A percentile compares a stretch with the other conserved stretches of the same genome.
phyloP scores from a whole-genome alignment of 2,888 invertebrate genomes.

The Exocentrus adspersus region DNA sequence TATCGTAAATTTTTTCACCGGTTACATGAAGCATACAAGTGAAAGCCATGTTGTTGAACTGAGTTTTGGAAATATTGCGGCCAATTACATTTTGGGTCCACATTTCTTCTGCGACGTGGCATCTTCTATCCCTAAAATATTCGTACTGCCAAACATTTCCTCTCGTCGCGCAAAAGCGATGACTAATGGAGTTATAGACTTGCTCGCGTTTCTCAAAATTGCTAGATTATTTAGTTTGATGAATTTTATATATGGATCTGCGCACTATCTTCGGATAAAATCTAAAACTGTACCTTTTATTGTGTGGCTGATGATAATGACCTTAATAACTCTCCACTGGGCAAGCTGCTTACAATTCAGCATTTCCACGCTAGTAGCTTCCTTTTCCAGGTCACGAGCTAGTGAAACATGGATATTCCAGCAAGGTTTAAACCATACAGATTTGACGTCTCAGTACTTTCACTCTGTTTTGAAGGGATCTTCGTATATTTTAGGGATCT shows the following conservation, averaged over 20 bases:
- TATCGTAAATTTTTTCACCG: conserved; percentile 36
- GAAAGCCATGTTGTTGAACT: conserved; percentile 31
- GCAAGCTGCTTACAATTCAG: conserved; percentile 33
- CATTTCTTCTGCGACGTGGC: conserved; percentile 40
- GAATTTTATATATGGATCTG: background rate
- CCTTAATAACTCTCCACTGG: conserved; percentile 28
- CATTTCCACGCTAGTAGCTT: conserved; percentile 26
- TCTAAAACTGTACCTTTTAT: background rate
- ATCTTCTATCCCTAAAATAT: conserved; percentile 35
- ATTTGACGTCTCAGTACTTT: conserved; percentile 21
- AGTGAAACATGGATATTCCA: conserved; percentile 14
- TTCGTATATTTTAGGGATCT: conserved; percentile 34
- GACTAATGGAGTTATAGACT: conserved; percentile 9
- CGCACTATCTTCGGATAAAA: background rate
- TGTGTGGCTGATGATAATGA: background rate
- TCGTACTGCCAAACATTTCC: background rate
- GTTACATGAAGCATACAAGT: conserved; percentile 23
- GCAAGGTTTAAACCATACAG: background rate
- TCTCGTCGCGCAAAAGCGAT: background rate
- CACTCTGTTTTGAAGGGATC: conserved; percentile 34
- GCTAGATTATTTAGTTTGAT: conserved; percentile 14
- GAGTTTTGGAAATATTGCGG: conserved; percentile 25
- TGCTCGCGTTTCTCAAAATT: conserved; percentile 12
- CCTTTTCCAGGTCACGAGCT: conserved; percentile 2
- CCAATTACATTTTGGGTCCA: conserved; percentile 33